Evolutionary conservation across 2,113 vertebrate genomes (phyloP).

Genomic region (Callaeas wilsoni): DNA sequence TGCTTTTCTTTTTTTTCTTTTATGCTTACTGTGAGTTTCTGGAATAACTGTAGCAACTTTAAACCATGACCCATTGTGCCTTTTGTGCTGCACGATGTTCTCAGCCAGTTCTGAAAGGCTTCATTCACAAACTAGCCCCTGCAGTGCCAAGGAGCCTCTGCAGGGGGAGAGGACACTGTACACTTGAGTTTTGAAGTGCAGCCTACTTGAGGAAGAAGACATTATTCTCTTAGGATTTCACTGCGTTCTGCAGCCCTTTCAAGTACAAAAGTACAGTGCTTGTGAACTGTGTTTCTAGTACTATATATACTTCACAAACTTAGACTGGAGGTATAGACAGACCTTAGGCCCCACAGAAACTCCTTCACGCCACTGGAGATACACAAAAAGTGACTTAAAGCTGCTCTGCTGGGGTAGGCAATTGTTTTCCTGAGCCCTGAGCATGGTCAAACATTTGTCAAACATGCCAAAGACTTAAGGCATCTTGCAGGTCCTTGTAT

Average conservation of each 20-base stretch:
- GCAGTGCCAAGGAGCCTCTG: fast-evolving
- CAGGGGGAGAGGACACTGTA: neutral
- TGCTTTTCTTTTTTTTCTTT: neutral
- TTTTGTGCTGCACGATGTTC: neutral
- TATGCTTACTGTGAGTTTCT: neutral
- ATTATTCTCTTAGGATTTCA: neutral
- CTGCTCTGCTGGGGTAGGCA: neutral
- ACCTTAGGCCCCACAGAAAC: neutral
- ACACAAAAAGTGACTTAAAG: neutral
- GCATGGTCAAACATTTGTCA: neutral
- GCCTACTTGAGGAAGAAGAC: neutral
- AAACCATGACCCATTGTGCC: fast-evolving
- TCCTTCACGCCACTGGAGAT: neutral
- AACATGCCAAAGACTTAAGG: neutral
- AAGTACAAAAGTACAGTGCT: neutral
- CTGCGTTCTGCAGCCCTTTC: neutral
- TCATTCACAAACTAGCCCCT: neutral
- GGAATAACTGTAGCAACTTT: neutral
- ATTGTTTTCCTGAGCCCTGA: neutral
- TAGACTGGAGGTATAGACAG: neutral
- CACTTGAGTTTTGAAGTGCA: neutral
- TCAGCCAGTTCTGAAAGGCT: neutral
- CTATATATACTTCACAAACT: neutral
- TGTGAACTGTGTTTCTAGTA: neutral
- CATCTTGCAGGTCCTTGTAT: neutral